Base-by-base conservation (phyloP, 1,140 invertebrate genomes). In the Drosophila pandora region DNA sequence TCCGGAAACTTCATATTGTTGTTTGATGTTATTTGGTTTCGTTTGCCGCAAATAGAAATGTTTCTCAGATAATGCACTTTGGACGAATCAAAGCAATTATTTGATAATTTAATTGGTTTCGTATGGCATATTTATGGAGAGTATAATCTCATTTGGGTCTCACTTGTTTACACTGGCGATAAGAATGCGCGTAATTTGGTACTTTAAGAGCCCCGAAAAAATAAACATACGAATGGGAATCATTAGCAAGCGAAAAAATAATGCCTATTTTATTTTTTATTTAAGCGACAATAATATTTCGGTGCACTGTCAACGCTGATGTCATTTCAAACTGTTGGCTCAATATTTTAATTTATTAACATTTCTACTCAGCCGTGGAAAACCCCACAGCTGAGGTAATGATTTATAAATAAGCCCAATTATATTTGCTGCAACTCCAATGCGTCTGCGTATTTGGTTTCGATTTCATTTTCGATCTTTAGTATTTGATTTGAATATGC, bases 1-100 rank as follows among this genome's bases (percentile, higher is more conserved):
- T 91, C 85, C 72, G 90, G 85, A 87, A 91, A 91, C 70, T 91
- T 91, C 90, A 91, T 91, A 37, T 12, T 37, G 58, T 60, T 91
- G 34, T 49, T 54, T 62, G 53, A 47, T 54, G 6, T 67, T 22
- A 63, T 54, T 56, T 59, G 50, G 60, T 77, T 63, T 75, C 56
- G 54, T 74, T 68, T 54, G 32, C 9, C 59, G 37, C 45, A 78
- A 73, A 69, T 81, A 45, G 57, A 85, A 76, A 63, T 79, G 80
- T 84, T 70, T 84, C 58, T 80, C 62, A 85, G 58, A 75, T 60
- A 67, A 48, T 57, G 64, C 50, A 79, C 77, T 80, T 79, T 79
- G 71, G 76, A 39, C 56, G 39, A 64, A 55, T 76, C 83, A 81
- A 71, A 74, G 74, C 39, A 79, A 85, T 85, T 85, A 84, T 41